Base-by-base conservation (phyloP, 2,888 invertebrate species). In the Leptopilina myrica region DNA sequence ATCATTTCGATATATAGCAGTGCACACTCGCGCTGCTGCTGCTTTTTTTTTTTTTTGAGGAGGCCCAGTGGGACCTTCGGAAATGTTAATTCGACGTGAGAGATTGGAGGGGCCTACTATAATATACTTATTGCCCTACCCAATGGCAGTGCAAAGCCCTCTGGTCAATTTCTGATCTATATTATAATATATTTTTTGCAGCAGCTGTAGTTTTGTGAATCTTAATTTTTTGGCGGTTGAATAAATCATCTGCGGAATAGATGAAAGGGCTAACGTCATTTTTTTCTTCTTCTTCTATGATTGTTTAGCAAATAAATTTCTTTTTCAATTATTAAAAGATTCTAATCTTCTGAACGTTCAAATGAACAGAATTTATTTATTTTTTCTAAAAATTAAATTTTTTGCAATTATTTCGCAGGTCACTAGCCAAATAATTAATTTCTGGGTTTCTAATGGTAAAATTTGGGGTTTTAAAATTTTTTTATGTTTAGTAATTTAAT, bases 11-110 rank as follows among this genome's bases (percentile, higher is more conserved):
- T 20, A 20, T 20, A 20, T 46, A 81, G 75, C 85, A 80, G 84
- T 85, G 83, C 76, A n/a, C 46, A 46, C 46, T 9, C 46, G 9
- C 46, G 9, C 73, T 64, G 80, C 64, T 20, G 20, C 20, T 20
- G 0, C 1, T 20, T 20, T 20, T 20, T 20, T 20, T 76, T 59
- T 64, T 33, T 33, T 33, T 33, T 33, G 33, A 33, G 33, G 5
- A 56, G 75, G 76, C 56, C 76, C 62, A 65, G 26, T 49, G 59
- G 78, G 67, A 75, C 64, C 77, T 76, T 77, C 77, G 77, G 76
- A 33, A 77, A 82, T 81, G 81, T 82, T 84, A 85, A 85, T 82
- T 82, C 79, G 81, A 82, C 78, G 65, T 85, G 84, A 84, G 80
- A 73, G 59, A 76, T 33, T 33, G 77, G 85, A 79, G 80, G 66